A percentile compares a stretch with the other conserved stretches of the same genome.
phyloP scores from a whole-genome alignment of 2,888 invertebrate species.

The Drosophila paracracens region DNA sequence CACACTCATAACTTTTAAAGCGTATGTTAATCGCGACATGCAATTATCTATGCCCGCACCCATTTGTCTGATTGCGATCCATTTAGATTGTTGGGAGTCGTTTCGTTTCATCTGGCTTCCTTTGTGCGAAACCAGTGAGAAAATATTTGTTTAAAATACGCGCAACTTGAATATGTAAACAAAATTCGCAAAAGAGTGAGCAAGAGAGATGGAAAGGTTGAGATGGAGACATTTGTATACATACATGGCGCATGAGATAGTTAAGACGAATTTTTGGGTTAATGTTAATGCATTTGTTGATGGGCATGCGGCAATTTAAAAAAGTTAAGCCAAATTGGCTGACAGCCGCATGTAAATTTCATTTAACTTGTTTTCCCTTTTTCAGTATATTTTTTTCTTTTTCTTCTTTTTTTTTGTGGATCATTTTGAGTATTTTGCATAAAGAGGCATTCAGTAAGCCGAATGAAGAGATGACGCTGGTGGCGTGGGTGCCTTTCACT shows the following conservation, averaged over 20 bases:
- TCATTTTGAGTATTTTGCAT: conserved; percentile 46
- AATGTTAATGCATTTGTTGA: conserved; percentile 76
- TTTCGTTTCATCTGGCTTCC: conserved; percentile 45
- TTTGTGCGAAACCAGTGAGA: conserved; percentile 59
- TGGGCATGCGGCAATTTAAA: conserved; percentile 70
- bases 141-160: conserved; percentile 64
- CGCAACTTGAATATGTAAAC: conserved; percentile 68
- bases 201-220: background rate
- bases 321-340: conserved; percentile 73
- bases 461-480: conserved; percentile 30
- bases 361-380: conserved; percentile 74
- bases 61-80: conserved; percentile 50
- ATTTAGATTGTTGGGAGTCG: conserved; percentile 27
- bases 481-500: conserved; percentile 79
- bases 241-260: conserved; percentile 19
- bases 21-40: conserved; percentile 31
- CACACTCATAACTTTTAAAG: conserved; percentile 17
- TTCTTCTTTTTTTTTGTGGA: conserved; percentile 30
- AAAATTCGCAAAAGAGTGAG: conserved; percentile 32
- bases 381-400: conserved; percentile 18
- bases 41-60: conserved; percentile 24
- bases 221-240: conserved; percentile 7
- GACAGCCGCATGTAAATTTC: conserved; percentile 74
- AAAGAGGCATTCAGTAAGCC: conserved; percentile 38
- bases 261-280: conserved; percentile 69